phyloP scores from a whole-genome alignment of 2,113 vertebrate species.

The Engystomops pustulosus region DNA sequence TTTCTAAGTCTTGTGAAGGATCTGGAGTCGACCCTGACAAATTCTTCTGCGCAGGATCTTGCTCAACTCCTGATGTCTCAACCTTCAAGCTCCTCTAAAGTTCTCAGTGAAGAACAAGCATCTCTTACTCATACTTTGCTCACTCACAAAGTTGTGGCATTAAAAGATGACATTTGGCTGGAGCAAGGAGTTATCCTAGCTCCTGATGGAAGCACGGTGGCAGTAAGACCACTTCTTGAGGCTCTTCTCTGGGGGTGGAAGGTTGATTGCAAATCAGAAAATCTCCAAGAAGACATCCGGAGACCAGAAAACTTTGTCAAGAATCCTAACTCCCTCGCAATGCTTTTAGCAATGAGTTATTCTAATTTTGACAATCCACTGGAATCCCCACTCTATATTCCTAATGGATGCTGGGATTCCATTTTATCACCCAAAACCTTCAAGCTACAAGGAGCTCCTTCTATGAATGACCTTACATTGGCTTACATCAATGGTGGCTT shows the following conservation, averaged over 20 bases:
- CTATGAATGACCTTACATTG: constrained; percentile 65
- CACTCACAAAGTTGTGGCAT: constrained; percentile 58
- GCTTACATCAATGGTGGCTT: constrained; percentile 83
- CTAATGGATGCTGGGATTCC: constrained; percentile 84
- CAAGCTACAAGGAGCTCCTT: constrained; percentile 68
- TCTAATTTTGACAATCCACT: constrained; percentile 49
- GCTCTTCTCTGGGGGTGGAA: constrained; percentile 40
- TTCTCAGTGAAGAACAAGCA: constrained; percentile 60
- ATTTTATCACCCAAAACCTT: constrained; percentile 74
- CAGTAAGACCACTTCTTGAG: constrained; percentile 75
- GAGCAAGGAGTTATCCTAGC: constrained; percentile 79
- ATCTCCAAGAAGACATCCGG: background rate
- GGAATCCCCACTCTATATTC: constrained; percentile 63
- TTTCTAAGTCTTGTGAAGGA: constrained; percentile 73
- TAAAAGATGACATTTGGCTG: accelerated
- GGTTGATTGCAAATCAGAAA: background rate
- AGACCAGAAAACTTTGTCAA: constrained; percentile 61
- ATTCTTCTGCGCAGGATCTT: constrained; percentile 44
- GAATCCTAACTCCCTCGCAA: constrained; percentile 71
- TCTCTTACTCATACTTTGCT: constrained; percentile 64
- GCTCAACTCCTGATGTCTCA: constrained; percentile 57
- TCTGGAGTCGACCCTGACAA: constrained; percentile 65
- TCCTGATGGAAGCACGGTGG: constrained; percentile 82
- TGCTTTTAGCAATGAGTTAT: constrained; percentile 70
- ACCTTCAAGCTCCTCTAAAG: background rate